These are phyloP conservation scores for Tridacna gigas DNA, from an alignment of 2,888 invertebrate species.

Conservation along the genomic window DNA sequence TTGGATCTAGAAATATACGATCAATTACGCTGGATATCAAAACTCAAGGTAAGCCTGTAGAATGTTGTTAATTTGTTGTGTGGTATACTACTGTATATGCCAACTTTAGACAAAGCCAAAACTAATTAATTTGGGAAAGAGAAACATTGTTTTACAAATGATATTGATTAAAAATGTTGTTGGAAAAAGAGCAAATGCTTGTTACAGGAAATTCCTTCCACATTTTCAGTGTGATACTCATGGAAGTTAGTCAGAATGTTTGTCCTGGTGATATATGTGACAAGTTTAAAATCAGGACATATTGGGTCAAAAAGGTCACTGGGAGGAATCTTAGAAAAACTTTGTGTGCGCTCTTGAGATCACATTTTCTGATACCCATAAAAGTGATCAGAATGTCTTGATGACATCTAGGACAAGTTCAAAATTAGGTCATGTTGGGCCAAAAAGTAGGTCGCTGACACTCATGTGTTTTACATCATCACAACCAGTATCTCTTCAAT, in stretches of 20 bases:
- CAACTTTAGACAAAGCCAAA: too few relatives aligned
- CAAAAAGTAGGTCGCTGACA: not conserved
- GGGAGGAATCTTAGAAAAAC: not conserved
- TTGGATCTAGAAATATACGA: constrained; percentile 50
- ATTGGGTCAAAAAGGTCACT: not conserved
- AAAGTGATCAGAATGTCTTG: not conserved
- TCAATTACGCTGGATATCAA: constrained; percentile 50
- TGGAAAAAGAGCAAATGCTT: not conserved
- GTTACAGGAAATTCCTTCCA: not conserved
- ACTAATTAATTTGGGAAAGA: not conserved
- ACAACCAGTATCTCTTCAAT: too few relatives aligned
- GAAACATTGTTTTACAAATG: not conserved
- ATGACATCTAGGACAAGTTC: not conserved
- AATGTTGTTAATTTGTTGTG: too few relatives aligned
- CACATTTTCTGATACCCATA: not conserved
- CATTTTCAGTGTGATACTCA: not conserved
- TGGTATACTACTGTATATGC: too few relatives aligned
- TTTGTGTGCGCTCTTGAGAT: not conserved
- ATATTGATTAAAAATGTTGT: not conserved
- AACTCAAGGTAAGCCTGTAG: constrained; percentile 53
- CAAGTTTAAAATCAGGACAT: not conserved
- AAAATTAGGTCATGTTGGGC: not conserved
- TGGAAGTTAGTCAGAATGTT: not conserved
- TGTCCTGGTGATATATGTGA: not conserved
- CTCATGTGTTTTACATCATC: not conserved